Evolutionary conservation across 1,140 invertebrate genomes (phyloP), one percentile per base, ranked within the genome.

Genomic region (Rhynchophorus ferrugineus): DNA sequence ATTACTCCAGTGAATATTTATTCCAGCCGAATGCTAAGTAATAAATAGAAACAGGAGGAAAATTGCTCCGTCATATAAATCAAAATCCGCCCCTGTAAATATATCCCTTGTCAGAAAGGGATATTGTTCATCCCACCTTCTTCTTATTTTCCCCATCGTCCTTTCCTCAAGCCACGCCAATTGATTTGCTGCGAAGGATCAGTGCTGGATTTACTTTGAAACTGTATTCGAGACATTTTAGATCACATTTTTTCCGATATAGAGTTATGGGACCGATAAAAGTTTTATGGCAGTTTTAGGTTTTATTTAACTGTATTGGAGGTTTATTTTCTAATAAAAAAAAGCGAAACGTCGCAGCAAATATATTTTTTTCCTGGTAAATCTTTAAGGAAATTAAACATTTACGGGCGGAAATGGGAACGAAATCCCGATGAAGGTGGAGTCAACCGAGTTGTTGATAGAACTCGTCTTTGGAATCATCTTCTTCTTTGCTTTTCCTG

Each of bases 111-210:
- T 63, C 58, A 62, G 58, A 58, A 50, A 49, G 24, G 56, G 56
- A 56, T 58, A 55, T 45, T 45, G 53, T 50, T 54, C 56, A 49
- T 59, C 57, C 43, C 41, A 54, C 45, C 44, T 47, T 38, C 44
- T 34, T 47, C 44, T 35, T 34, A 41, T 35, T 49, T 22, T 44
- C 44, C 51, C 50, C 45, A 44, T 56, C 54, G 48, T 58, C 52
- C 50, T 57, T 57, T 57, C 58, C 58, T 57, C 54, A 49, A 52
- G 49, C 59, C 53, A 50, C 45, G 48, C 59, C 56, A 59, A 61
- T 61, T 61, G 59, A 61, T 59, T 61, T 58, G 59, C 50, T 61
- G 39, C 51, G 41, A 59, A 54, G 59, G 59, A 61, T 61, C 57
- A 61, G 47, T 49, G 41, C 38, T 29, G 54, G 59, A 58, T 61